Evolutionary conservation across 2,113 vertebrate genomes (phyloP), one percentile per base, ranked within the genome.

Genomic region (Uropsilus gracilis): DNA sequence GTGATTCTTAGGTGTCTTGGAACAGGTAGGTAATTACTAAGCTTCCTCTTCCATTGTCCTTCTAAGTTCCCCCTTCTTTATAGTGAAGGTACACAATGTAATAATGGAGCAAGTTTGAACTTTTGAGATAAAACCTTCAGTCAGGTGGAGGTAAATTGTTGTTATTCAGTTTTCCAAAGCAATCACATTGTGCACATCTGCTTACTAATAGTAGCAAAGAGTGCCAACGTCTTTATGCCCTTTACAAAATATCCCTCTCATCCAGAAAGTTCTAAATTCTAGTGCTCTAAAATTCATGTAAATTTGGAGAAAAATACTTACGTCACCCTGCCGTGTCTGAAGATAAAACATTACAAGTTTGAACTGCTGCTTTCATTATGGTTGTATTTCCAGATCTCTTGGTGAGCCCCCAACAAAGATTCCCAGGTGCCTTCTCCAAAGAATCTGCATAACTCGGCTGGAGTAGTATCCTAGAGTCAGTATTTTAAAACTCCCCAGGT

Each of bases 11-110:
- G 61, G 69, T 87, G 39, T 89, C 82, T 86, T 83, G 0, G 39
- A 87, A 91, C 17, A 93, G 73, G 78, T 81, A 82, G 71, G 28
- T 80, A 86, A 94, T 94, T 83, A 57, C 26, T 83, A 73, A 89
- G 28, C 75, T 94, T 95, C 91, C 83, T 91, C 78, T 44, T 76
- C 66, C 71, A 44, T 93, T 96, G 64, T 87, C 20, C 10, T 92
- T 82, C 44, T 59, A 68, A 77, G 55, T 32, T 34, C 55, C 57
- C 84, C 16, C n/a, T 81, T 89, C 32, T 95, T 61, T 75, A 28
- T 76, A 73, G 53, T 68, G 92, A 75, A 81, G 46, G 91, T 92
- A n/a, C 13, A 78, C 22, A 59, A 44, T n/a, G 72, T 72, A 94
- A 91, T 77, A 64, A 89, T n/a, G 3, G 6, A 76, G 55, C 2